These are phyloP conservation scores for Silurus meridionalis DNA, from an alignment of 2,113 vertebrate species.

Conservation along the genomic window DNA sequence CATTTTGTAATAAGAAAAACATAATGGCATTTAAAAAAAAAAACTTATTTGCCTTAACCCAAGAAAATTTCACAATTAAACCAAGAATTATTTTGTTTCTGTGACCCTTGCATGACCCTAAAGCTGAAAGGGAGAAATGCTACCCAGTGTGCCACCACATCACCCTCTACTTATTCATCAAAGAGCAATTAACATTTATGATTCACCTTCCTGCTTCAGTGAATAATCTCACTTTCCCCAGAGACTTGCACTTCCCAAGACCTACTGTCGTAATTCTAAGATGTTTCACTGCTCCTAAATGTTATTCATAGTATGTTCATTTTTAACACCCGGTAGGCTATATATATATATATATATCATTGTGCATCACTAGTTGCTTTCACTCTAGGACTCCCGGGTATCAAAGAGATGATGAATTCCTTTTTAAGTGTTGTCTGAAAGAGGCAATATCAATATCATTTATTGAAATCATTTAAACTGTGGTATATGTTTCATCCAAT, in stretches of 20 bases:
- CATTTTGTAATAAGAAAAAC: not conserved
- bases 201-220: slow-evolving; percentile 2
- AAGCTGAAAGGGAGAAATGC: not conserved
- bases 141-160: not conserved
- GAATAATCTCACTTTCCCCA: slow-evolving; percentile 7
- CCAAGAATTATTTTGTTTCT: too few relatives aligned
- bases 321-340: not conserved
- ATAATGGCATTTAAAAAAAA: not conserved
- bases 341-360: not conserved
- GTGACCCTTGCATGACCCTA: not conserved
- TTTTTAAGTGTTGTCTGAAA: not conserved
- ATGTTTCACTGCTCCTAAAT: not conserved
- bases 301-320: not conserved
- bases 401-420: not conserved
- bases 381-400: not conserved
- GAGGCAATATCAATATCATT: not conserved
- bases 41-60: too few relatives aligned
- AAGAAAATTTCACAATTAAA: too few relatives aligned
- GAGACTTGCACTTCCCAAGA: not conserved
- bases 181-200: slow-evolving; percentile 12
- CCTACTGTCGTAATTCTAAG: not conserved
- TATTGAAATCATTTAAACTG: not conserved
- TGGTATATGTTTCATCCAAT: not conserved
- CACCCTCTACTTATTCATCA: not conserved
- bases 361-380: not conserved